Evolutionary conservation across 2,888 invertebrate species (phyloP), one percentile per base, ranked within the genome.

Genomic region (Caenorhabditis angaria): DNA sequence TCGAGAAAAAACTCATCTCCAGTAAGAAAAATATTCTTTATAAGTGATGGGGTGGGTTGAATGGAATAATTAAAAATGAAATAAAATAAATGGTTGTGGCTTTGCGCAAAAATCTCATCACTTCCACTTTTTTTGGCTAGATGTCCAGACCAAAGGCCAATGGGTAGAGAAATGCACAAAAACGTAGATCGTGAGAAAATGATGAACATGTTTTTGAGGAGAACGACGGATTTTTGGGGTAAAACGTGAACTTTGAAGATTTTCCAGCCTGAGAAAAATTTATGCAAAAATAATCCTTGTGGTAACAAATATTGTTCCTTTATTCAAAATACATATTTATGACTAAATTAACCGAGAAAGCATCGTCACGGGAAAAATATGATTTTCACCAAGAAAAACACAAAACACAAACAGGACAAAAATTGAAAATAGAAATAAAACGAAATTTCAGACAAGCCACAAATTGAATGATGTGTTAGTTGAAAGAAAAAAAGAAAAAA

Each of bases 121-220:
- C n/a, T n/a, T n/a, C n/a, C n/a, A n/a, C n/a, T 41, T 41, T 41
- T 32, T 41, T 41, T 41, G 18, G 41, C 41, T n/a, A n/a, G 41
- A 12, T 41, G 41, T 41, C 41, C 41, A 14, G 41, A 41, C 41
- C 41, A 41, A 18, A 41, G 18, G 41, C 41, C 41, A 41, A 41
- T 18, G 14, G 18, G 32, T 8, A 41, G 18, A 41, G 10, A 41
- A 12, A 41, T 41, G 3, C 12, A 53, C 12, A 53, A 53, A n/a
- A 20, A 41, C 5, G 41, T 14, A 41, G 18, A 41, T 41, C 41
- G 41, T 41, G 41, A 41, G 41, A 41, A 41, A 41, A 12, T 41
- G 41, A 41, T 41, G 41, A 14, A 41, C 14, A 2, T 41, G 3
- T 41, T 41, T 41, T 32, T 32, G 5, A 32, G 32, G 32, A 32